phyloP scores from a whole-genome alignment of 1,140 invertebrate species.

The Leptinotarsa undecemlineata region DNA sequence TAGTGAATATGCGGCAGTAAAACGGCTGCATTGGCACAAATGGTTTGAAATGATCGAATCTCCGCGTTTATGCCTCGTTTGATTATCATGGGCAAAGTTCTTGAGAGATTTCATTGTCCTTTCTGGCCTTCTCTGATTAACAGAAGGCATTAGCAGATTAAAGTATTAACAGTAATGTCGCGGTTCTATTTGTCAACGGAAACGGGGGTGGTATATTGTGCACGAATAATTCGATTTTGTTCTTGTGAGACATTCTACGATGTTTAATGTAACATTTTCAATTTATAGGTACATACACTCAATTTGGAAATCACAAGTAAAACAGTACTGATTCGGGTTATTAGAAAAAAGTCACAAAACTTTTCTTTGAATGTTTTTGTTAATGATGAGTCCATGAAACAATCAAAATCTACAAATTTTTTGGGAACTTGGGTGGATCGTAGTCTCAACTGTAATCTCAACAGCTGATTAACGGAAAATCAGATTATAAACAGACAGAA shows the following conservation, averaged over 20 bases:
- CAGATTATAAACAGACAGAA: too few species aligned
- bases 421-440: too few species aligned
- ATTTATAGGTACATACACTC: too few species aligned
- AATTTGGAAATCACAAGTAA: too few species aligned
- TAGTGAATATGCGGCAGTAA: slow-evolving; percentile 31
- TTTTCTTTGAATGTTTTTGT: too few species aligned
- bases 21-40: slow-evolving; percentile 49
- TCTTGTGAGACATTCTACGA: background rate
- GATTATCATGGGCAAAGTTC: slow-evolving; percentile 43
- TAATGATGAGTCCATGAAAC: too few species aligned
- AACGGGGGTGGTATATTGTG: slow-evolving; percentile 1
- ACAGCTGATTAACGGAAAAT: too few species aligned
- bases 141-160: slow-evolving; percentile 40
- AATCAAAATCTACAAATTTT: too few species aligned
- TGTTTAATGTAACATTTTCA: background rate
- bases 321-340: too few species aligned
- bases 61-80: slow-evolving; percentile 44
- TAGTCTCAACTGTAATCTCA: too few species aligned
- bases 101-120: slow-evolving; percentile 33
- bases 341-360: too few species aligned
- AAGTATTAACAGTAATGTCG: slow-evolving; percentile 27
- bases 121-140: slow-evolving; percentile 22
- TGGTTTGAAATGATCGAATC: slow-evolving; percentile 50
- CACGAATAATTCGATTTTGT: background rate
- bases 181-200: slow-evolving; percentile 19